A percentile compares a stretch with the other conserved stretches of the same genome.
Conservation (phyloP, 2,888 invertebrate species). For the Lepidonotus clava region DNA sequence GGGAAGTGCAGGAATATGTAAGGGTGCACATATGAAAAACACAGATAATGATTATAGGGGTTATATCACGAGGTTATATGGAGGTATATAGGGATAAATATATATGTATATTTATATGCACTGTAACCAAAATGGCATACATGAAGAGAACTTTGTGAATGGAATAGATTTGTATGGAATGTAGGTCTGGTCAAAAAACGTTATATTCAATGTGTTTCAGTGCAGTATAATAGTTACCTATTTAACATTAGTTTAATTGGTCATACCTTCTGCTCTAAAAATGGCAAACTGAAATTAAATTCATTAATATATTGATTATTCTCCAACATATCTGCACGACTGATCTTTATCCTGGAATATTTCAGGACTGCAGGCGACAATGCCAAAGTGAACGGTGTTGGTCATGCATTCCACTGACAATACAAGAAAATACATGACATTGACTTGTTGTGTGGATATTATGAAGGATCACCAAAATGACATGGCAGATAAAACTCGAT, state of each 20-base stretch:
- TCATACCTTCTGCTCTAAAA: slow-evolving; percentile 4
- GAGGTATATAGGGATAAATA: neutral
- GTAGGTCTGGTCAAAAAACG: slow-evolving; percentile 12
- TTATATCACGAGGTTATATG: neutral
- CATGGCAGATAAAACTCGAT: no score
- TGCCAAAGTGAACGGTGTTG: neutral
- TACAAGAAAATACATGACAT: neutral
- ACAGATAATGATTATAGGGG: neutral
- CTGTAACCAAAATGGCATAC: slow-evolving; percentile 43
- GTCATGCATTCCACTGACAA: slow-evolving; percentile 3
- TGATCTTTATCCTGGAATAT: no score
- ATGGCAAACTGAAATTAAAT: no score
- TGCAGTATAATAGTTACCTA: neutral
- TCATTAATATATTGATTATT: no score
- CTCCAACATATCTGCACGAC: no score
- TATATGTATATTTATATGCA: neutral
- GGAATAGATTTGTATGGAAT: slow-evolving; percentile 19
- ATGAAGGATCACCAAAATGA: neutral
- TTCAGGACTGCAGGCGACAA: neutral
- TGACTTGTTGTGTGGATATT: neutral
- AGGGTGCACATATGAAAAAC: neutral
- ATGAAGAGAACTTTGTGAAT: neutral
- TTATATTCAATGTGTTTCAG: neutral
- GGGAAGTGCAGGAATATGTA: neutral
- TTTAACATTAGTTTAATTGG: neutral